phyloP scores from a whole-genome alignment of 1,140 invertebrate species.

The Drepana arcuata region DNA sequence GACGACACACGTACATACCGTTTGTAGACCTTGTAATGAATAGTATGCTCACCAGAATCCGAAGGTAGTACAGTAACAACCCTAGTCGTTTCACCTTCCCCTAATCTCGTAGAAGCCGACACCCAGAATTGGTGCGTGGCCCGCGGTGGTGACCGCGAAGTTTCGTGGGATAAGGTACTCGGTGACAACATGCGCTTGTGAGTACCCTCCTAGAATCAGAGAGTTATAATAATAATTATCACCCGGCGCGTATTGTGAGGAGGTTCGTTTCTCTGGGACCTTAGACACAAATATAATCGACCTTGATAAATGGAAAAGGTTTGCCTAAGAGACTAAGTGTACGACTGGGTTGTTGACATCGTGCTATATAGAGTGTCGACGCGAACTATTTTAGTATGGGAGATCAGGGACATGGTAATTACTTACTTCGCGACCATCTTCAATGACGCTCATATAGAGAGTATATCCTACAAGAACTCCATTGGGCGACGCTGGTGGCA shows the following conservation, averaged over 20 bases:
- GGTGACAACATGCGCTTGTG: conserved; percentile 79
- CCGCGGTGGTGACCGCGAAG: conserved; percentile 79
- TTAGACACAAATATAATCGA: too few relatives aligned
- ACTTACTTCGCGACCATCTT: conserved; percentile 77
- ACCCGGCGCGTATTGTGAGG: too few relatives aligned
- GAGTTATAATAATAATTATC: too few relatives aligned
- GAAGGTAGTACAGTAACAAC: conserved; percentile 84
- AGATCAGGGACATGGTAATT: too few relatives aligned
- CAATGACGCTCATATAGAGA: conserved; percentile 85
- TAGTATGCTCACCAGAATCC: conserved; percentile 85
- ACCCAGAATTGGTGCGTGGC: conserved; percentile 87
- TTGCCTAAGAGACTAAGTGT: too few relatives aligned
- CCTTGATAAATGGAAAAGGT: too few relatives aligned
- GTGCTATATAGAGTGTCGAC: too few relatives aligned
- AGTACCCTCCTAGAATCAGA: conserved; percentile 77
- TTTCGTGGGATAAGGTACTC: conserved; percentile 79
- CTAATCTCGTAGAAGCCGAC: conserved; percentile 84
- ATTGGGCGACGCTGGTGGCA: conserved; percentile 81
- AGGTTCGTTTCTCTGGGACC: too few relatives aligned
- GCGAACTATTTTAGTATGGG: too few relatives aligned
- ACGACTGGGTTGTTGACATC: too few relatives aligned
- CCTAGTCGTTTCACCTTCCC: conserved; percentile 84
- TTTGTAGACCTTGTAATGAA: too few relatives aligned
- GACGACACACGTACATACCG: too few relatives aligned
- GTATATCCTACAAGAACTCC: conserved; percentile 85